These are phyloP conservation scores for Pomatostomus ruficeps DNA, from an alignment of 2,113 vertebrate genomes.

Conservation along the genomic window DNA sequence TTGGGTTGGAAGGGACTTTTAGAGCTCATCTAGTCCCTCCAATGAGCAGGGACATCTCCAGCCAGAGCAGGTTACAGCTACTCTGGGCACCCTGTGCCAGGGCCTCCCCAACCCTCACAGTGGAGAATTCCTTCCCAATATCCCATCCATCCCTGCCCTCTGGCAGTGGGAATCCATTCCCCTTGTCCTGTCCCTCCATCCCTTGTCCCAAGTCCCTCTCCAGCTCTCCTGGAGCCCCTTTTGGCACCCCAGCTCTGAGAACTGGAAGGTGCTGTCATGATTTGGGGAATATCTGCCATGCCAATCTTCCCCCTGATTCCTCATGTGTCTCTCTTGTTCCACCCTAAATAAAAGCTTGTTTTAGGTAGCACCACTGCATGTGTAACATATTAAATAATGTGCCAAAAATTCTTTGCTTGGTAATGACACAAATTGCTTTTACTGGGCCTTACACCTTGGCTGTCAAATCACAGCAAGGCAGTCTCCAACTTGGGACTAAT, in stretches of 20 bases:
- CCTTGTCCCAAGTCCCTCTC: not conserved
- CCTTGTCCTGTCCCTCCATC: not conserved
- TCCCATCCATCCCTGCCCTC: fast-evolving
- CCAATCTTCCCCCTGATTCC: fast-evolving
- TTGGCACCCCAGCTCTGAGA: not conserved
- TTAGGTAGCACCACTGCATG: not conserved
- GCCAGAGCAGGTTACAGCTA: fast-evolving
- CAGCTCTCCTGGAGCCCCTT: not conserved
- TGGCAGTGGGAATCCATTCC: not conserved
- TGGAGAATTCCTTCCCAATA: fast-evolving
- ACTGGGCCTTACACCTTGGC: not conserved
- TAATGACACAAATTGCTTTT: not conserved
- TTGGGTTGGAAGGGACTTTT: not conserved
- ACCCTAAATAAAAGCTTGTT: not conserved
- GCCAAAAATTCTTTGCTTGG: not conserved
- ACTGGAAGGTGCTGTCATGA: fast-evolving
- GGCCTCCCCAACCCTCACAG: fast-evolving
- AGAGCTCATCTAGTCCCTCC: not conserved
- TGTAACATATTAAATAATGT: not conserved
- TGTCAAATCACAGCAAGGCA: not conserved
- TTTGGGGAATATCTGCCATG: not conserved
- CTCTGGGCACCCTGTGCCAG: not conserved
- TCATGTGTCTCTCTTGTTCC: not conserved
- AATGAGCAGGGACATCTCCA: not conserved
- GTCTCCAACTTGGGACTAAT: not conserved